Evolutionary conservation across 2,888 invertebrate species (phyloP).

Genomic region (Apocheima hispidaria): DNA sequence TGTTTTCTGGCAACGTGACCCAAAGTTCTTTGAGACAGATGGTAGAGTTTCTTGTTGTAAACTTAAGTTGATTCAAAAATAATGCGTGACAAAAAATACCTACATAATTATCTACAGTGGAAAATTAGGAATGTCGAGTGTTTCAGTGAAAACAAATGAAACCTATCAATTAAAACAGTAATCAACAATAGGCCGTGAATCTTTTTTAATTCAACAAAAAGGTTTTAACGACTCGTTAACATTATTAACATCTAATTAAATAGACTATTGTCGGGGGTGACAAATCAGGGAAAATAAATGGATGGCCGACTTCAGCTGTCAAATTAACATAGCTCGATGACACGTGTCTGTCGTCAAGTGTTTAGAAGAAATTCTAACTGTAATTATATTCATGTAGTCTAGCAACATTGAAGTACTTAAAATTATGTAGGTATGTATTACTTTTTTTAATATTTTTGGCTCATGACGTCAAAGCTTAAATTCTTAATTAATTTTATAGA

Average conservation of each 20-base stretch:
- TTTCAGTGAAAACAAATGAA: conserved; percentile 3
- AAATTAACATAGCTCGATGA: conserved; percentile 55
- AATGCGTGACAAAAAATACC: conserved; percentile 10
- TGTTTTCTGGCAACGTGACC: no score
- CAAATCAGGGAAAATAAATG: conserved; percentile 50
- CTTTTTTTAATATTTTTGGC: conserved; percentile 13
- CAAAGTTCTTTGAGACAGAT: no score
- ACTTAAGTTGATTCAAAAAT: no score
- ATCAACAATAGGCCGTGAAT: conserved; percentile 11
- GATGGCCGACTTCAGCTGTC: conserved; percentile 59
- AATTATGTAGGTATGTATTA: neutral
- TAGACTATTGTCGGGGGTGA: conserved; percentile 39
- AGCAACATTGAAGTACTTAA: conserved; percentile 10
- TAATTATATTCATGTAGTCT: conserved; percentile 28
- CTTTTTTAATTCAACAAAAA: conserved; percentile 6
- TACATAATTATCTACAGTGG: neutral
- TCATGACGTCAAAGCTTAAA: conserved; percentile 21
- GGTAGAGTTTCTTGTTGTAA: no score
- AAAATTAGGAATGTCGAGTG: conserved; percentile 18
- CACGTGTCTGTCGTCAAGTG: conserved; percentile 42
- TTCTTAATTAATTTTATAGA: conserved; percentile 30
- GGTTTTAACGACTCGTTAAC: conserved; percentile 26
- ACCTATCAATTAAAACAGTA: conserved; percentile 6
- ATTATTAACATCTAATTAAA: conserved; percentile 42
- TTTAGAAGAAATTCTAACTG: conserved; percentile 33